Evolutionary conservation across 2,113 vertebrate genomes (phyloP), one percentile per base, ranked within the genome.

Genomic region (Paramisgurnus dabryanus): DNA sequence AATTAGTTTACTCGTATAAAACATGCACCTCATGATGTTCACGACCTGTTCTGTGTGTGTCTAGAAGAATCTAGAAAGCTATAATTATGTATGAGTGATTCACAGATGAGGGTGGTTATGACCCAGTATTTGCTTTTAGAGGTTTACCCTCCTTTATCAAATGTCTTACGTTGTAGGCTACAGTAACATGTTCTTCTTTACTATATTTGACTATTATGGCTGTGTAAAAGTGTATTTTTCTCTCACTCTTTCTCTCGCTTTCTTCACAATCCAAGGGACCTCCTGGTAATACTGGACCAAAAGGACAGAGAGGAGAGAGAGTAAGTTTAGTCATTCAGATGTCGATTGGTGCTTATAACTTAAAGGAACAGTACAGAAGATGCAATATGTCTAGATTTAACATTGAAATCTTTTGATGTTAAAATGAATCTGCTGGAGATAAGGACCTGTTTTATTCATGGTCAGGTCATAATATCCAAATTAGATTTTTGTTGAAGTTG

Each of bases 221-320:
- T 50, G 1, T 40, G 7, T 47, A 6, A 47, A 3, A 18, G 34
- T 7, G 7, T 12, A 6, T 50, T 39, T 39, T 5, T 75, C 8
- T 66, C 22, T 49, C n/a, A 55, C 12, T 70, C 18, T 61, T 4
- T 34, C 13, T 79, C 22, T 58, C 45, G 18, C 79, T n/a, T 57
- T 8, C 65, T 34, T 63, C 22, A 15, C 64, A 53, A 74, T 85
- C 80, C 2, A 84, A 96, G 96, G 96, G 96, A 15, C 86, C 79
- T 67, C 90, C 89, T 2, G 96, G 96, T 18, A 82, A 84, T 63
- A 80, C 94, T 5, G 96, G 96, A 81, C 86, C 89, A 39, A 92
- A 86, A 0, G 96, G 96, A 12, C 95, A 95, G 7, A 95, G 96
- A 91, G 96, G 96, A 86, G 95, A 96, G 69, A 93, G 95, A 84